Evolutionary conservation across 2,888 invertebrate species (phyloP), one percentile per base, ranked within the genome.

Genomic region (Diaphora mendica): DNA sequence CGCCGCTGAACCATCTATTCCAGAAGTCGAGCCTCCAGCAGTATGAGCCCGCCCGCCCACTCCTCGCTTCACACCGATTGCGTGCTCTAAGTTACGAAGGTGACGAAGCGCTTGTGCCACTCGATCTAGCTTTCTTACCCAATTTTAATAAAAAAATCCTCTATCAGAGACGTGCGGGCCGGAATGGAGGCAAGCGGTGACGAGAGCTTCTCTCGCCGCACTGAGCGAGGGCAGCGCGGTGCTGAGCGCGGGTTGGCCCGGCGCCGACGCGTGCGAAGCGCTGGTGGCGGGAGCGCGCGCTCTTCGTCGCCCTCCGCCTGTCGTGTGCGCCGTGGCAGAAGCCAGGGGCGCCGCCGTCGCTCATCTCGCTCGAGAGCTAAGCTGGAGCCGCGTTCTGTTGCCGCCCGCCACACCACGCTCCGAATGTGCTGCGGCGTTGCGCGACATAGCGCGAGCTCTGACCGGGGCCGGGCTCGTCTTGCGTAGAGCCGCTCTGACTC

Each of bases 151-250:
- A 23, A 64, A 20, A 35, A 35, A 11, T 2, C 15, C 8, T n/a
- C n/a, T 3, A 23, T 64, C 77, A 93, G 94, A 93, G 55, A 93
- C 93, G 2, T 93, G 94, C 80, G 93, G 92, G 3, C 72, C 82
- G 23, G 84, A 77, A 59, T 90, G 91, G 91, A 74, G 76, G 39
- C 77, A 69, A 69, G 59, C 80, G 81, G 92, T 86, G 85, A 87
- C 85, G 79, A 89, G 83, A 76, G 89, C 80, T 55, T 90, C 82
- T 73, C 89, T 87, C 79, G 84, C 80, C 78, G 83, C 90, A 77
- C 82, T 91, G 82, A 84, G 85, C 81, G 82, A 77, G 65, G 87
- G 89, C 73, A 82, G 86, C 68, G 73, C 81, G 42, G 85, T 89
- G 74, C 80, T 85, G 75, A 77, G 80, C 72, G 87, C 79, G 62